A percentile compares a stretch with the other conserved stretches of the same genome.
These are phyloP conservation scores for Drosophila anomalipes DNA, from an alignment of 2,888 invertebrate genomes.

Conservation along the genomic window DNA sequence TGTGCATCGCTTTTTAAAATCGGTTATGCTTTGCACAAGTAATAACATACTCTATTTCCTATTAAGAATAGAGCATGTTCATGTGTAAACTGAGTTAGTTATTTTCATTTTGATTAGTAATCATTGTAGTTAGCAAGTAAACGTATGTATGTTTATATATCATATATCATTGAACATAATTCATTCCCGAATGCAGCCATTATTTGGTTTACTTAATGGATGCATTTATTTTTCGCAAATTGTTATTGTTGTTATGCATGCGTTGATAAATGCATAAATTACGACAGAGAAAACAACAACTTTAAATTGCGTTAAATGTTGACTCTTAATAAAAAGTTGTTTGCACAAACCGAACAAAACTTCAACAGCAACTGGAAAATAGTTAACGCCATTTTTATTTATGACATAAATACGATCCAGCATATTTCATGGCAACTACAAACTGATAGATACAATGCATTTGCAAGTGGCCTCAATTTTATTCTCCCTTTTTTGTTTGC, in stretches of 20 bases:
- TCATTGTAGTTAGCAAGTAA: background rate
- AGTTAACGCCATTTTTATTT: slow-evolving; percentile 79
- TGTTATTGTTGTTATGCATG: slow-evolving; percentile 22
- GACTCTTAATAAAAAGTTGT: slow-evolving; percentile 50
- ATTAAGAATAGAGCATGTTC: background rate
- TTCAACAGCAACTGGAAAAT: slow-evolving; percentile 61
- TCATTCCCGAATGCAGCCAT: background rate
- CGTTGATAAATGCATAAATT: slow-evolving; percentile 34
- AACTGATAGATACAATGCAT: slow-evolving; percentile 79
- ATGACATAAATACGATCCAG: slow-evolving; percentile 72
- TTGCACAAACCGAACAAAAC: slow-evolving; percentile 40
- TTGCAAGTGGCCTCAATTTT: slow-evolving; percentile 64
- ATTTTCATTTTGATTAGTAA: background rate
- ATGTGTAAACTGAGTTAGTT: background rate
- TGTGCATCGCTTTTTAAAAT: no score
- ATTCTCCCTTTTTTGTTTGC: slow-evolving; percentile 21
- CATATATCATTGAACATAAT: background rate
- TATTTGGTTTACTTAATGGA: slow-evolving; percentile 14
- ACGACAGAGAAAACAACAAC: slow-evolving; percentile 17
- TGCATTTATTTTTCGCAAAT: slow-evolving; percentile 24
- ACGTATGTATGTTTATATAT: background rate
- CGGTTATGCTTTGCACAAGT: no score
- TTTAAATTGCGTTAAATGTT: slow-evolving; percentile 77
- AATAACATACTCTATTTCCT: background rate
- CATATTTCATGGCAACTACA: slow-evolving; percentile 74